Conservation (phyloP, 2,113 vertebrate species). For the Laticauda colubrina region DNA sequence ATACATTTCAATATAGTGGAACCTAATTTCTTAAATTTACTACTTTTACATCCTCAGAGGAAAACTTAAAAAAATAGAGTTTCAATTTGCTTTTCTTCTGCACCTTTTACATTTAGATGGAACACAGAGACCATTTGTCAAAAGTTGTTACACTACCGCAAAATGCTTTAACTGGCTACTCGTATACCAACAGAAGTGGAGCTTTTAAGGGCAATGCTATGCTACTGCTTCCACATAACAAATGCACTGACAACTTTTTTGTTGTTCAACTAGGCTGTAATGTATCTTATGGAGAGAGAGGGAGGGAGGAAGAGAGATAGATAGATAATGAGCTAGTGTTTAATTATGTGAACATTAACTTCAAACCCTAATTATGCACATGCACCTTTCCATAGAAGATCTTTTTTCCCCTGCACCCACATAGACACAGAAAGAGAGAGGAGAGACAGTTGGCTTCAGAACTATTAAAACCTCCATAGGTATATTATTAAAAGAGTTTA, state of each 20-base stretch:
- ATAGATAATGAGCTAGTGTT: not conserved
- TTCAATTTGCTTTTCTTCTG: slow-evolving; percentile 79
- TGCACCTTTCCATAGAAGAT: not conserved
- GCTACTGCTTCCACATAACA: not conserved
- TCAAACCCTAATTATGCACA: not conserved
- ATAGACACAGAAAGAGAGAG: not conserved
- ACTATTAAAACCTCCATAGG: not conserved
- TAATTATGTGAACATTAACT: too few species aligned
- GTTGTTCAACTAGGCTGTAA: not conserved
- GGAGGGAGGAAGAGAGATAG: too few species aligned
- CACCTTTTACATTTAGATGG: slow-evolving; percentile 85
- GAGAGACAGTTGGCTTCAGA: not conserved
- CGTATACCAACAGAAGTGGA: slow-evolving; percentile 32
- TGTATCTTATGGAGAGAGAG: not conserved
- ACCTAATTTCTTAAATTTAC: slow-evolving; percentile 86
- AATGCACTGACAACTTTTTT: not conserved
- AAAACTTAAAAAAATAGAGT: slow-evolving; percentile 82
- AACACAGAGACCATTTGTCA: slow-evolving; percentile 73
- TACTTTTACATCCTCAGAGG: slow-evolving; percentile 77
- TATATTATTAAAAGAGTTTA: not conserved
- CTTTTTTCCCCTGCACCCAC: not conserved
- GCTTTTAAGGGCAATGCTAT: not conserved
- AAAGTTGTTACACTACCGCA: slow-evolving; percentile 73
- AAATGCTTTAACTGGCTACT: slow-evolving; percentile 58
- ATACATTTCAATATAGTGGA: slow-evolving; percentile 75